Evolutionary conservation across 2,113 vertebrate species (phyloP), one percentile per base, ranked within the genome.

Genomic region (Oreochromis niloticus): DNA sequence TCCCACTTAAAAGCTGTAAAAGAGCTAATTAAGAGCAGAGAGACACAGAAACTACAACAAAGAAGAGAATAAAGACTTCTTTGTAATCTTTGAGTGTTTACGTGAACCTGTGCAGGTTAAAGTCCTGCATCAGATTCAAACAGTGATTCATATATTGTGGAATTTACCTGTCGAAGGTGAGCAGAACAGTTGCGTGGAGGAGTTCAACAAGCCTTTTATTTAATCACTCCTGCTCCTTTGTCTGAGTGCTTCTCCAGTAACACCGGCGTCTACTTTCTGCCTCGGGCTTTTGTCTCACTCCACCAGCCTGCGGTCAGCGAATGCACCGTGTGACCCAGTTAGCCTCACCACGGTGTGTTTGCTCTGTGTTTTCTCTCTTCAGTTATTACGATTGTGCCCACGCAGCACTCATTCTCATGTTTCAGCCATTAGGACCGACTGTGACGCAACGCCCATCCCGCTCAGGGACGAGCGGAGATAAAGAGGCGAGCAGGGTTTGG

Each of bases 311-410:
- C 24, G 75, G 90, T 89, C 90, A 84, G 79, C 43, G 43, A 92
- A 86, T 22, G 75, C 91, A 82, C 54, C 66, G 3, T 39, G 50
- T 88, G 92, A 81, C 89, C 87, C 79, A 87, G 46, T 93, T 88
- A 36, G 84, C 57, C 22, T 68, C 22, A 39, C 9, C 10, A 3
- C 17, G 4, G 24, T 59, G 54, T 86, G 83, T 88, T 78, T 52
- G 73, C 73, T 50, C 73, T 50, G 16, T 50, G 41, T 78, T n/a
- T 32, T 50, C 46, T 52, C 46, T 52, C 71, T 50, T 50, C 41
- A 27, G 46, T 78, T 78, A 52, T 78, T 50, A 12, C 50, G 73
- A 78, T 78, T 78, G 73, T 52, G 46, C 73, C 46, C 73, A 78
- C 4, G 9, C 16, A 50, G 43, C 43, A 27, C 73, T 78, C 27